Percentiles rank a stretch among this genome's conserved stretches.
Conservation (phyloP, 2,888 invertebrate species). For the Venusia cambrica region DNA sequence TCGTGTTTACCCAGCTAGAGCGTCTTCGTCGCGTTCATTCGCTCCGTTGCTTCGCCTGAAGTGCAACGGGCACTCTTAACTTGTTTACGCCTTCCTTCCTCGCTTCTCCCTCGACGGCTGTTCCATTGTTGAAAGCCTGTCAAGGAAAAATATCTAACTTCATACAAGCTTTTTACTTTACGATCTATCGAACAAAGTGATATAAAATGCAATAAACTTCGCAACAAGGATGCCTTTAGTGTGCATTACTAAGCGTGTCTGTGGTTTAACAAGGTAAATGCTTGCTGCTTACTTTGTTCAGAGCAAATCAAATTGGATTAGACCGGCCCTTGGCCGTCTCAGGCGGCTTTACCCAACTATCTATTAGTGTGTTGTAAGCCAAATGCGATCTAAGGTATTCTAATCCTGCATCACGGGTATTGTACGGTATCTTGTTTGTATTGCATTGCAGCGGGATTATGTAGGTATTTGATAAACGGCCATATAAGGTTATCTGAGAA, state of each 20-base stretch:
- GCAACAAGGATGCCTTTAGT: background rate
- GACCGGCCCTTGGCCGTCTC: background rate
- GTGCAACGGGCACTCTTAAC: slow-evolving; percentile 58
- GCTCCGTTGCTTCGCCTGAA: slow-evolving; percentile 53
- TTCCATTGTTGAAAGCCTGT: slow-evolving; percentile 14
- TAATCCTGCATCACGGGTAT: no score
- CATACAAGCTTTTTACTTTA: slow-evolving; percentile 29
- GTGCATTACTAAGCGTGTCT: background rate
- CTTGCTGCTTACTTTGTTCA: slow-evolving; percentile 1
- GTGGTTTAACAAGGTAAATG: background rate
- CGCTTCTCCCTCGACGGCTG: slow-evolving; percentile 21
- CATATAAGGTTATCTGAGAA: no score
- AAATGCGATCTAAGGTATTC: no score
- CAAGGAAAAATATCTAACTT: slow-evolving; percentile 22
- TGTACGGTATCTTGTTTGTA: no score
- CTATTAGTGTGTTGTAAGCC: slow-evolving; percentile 1
- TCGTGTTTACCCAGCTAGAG: slow-evolving; percentile 48
- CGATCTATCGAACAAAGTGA: slow-evolving; percentile 31
- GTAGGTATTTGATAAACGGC: no score
- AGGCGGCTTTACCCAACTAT: background rate
- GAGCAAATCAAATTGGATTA: slow-evolving; percentile 9
- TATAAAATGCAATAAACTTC: slow-evolving; percentile 7
- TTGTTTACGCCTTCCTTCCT: slow-evolving; percentile 60
- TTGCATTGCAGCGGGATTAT: no score
- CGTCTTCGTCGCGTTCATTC: slow-evolving; percentile 55